Evolutionary conservation across 2,113 vertebrate genomes (phyloP).

Genomic region (Amphiprion ocellaris): DNA sequence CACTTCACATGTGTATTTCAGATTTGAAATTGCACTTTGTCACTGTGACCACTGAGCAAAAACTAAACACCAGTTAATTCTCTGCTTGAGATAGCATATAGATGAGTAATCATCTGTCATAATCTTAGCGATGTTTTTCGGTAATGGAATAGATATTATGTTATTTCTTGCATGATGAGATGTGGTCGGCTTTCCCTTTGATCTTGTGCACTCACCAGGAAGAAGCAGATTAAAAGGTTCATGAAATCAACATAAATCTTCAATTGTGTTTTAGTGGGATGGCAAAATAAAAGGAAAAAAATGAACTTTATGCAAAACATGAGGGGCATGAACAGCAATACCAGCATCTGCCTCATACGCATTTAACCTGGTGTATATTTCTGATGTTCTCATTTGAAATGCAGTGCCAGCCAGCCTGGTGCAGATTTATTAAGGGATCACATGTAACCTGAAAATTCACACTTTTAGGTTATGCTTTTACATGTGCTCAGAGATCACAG

Average conservation of each 20-base stretch:
- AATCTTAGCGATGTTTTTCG: slow-evolving; percentile 73
- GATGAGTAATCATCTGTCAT: slow-evolving; percentile 72
- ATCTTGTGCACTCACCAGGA: slow-evolving; percentile 79
- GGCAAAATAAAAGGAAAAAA: slow-evolving; percentile 54
- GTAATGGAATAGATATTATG: slow-evolving; percentile 72
- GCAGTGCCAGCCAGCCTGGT: slow-evolving; percentile 42
- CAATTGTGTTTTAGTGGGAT: slow-evolving; percentile 65
- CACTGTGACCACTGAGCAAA: slow-evolving; percentile 60
- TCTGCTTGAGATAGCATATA: slow-evolving; percentile 73
- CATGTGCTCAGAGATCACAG: slow-evolving; percentile 76
- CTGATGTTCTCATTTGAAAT: slow-evolving; percentile 64
- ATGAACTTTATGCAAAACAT: slow-evolving; percentile 67
- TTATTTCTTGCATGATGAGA: slow-evolving; percentile 77
- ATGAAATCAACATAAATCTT: slow-evolving; percentile 76
- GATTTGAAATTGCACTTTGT: slow-evolving; percentile 59
- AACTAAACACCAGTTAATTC: slow-evolving; percentile 72
- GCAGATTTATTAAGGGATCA: slow-evolving; percentile 62
- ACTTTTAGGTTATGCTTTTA: slow-evolving; percentile 73
- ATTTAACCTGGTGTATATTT: slow-evolving; percentile 48
- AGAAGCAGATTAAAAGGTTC: slow-evolving; percentile 79
- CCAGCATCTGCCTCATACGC: slow-evolving; percentile 45
- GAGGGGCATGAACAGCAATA: slow-evolving; percentile 33
- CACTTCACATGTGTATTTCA: slow-evolving; percentile 22
- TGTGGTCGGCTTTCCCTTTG: slow-evolving; percentile 73
- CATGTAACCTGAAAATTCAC: slow-evolving; percentile 71